A percentile compares a stretch with the other conserved stretches of the same genome.
Conservation (phyloP, 2,113 vertebrate genomes). For the Sylvicapra grimmia region DNA sequence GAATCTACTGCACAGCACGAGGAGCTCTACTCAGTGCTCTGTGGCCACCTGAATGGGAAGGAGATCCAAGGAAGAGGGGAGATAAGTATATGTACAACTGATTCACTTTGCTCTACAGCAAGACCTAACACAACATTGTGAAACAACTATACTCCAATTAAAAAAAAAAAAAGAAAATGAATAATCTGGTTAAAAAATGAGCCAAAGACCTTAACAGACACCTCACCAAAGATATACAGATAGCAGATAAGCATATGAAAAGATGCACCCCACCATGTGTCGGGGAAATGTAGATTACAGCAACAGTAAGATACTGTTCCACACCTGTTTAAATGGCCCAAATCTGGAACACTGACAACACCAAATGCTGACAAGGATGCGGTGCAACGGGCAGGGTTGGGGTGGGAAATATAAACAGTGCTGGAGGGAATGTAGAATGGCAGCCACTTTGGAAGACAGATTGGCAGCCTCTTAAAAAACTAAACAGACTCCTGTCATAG, state of each 20-base stretch:
- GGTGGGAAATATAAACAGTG: not conserved
- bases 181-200: not conserved
- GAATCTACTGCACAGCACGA: not conserved
- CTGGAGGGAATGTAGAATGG: not conserved
- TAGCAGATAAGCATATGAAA: not conserved
- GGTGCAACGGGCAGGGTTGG: not conserved
- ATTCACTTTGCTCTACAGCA: not conserved
- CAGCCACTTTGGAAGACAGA: not conserved
- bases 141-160: not conserved
- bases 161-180: too few species aligned
- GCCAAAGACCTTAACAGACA: not conserved
- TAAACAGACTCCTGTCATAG: not conserved
- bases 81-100: not conserved
- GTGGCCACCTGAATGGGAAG: not conserved
- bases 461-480: not conserved
- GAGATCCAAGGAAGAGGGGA: not conserved
- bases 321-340: not conserved
- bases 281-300: not conserved
- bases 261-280: not conserved
- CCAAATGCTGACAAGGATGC: not conserved
- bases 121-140: not conserved
- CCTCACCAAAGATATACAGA: not conserved
- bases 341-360: not conserved
- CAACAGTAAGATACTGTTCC: not conserved
- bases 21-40: not conserved